phyloP scores from a whole-genome alignment of 2,888 invertebrate genomes.

The Melanotus villosus region DNA sequence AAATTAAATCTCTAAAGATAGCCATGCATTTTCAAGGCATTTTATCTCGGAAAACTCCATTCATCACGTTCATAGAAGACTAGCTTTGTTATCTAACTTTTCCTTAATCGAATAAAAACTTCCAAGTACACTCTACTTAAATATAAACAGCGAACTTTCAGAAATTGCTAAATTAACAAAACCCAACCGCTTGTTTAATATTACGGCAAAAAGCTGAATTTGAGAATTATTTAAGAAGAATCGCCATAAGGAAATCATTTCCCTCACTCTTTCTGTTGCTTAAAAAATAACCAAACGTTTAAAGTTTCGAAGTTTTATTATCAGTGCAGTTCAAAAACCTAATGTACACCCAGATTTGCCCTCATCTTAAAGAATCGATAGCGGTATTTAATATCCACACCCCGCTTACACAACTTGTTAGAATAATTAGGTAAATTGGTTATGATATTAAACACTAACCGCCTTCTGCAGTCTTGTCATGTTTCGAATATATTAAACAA shows the following conservation, averaged over 20 bases:
- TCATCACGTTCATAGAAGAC: conserved; percentile 9
- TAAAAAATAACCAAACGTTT: no score
- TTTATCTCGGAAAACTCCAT: conserved; percentile 3
- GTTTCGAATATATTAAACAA: conserved; percentile 11
- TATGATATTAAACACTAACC: conserved; percentile 9
- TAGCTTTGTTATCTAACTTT: conserved; percentile 16
- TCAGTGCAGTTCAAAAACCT: no score
- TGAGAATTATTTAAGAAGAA: neutral
- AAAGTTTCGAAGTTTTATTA: no score
- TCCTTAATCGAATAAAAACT: conserved; percentile 19
- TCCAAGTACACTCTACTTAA: neutral
- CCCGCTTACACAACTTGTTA: neutral
- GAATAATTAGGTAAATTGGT: conserved; percentile 19
- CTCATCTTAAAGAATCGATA: conserved; percentile 4
- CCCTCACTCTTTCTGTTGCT: no score
- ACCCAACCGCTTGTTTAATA: no score
- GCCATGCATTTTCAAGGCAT: neutral
- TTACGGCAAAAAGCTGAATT: neutral
- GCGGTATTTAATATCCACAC: neutral
- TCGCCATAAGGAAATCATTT: no score
- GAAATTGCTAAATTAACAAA: conserved; percentile 5
- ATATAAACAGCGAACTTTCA: conserved; percentile 2
- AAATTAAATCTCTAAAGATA: neutral
- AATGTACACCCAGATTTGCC: no score
- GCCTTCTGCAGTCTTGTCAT: neutral